These are phyloP conservation scores for Calephelis nemesis DNA, from an alignment of 1,140 invertebrate genomes.

Conservation along the genomic window DNA sequence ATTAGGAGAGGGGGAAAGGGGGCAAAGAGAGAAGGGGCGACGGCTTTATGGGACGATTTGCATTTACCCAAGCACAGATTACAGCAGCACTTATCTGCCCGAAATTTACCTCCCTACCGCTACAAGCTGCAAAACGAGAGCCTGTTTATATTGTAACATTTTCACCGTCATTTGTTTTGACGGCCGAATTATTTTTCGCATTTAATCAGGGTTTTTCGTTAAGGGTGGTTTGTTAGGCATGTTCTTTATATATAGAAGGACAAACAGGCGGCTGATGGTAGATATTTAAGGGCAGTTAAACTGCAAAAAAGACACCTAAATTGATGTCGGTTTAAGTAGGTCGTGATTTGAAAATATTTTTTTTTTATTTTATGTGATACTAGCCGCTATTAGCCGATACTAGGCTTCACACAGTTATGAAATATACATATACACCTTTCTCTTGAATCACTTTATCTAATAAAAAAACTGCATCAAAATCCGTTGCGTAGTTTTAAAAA, in stretches of 20 bases:
- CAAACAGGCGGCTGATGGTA: not conserved
- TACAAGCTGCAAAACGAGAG: slow-evolving; percentile 63
- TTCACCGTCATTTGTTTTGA: slow-evolving; percentile 70
- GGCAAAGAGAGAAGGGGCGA: slow-evolving; percentile 39
- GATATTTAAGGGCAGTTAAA: no score
- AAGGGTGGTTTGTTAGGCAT: not conserved
- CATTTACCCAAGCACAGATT: slow-evolving; percentile 77
- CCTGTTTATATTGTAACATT: slow-evolving; percentile 74
- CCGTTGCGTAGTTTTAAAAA: no score
- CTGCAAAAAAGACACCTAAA: no score
- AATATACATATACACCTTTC: no score
- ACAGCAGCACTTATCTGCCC: slow-evolving; percentile 71
- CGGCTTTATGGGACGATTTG: slow-evolving; percentile 77
- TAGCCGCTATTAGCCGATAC: not conserved
- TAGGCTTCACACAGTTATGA: no score
- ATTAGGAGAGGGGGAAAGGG: slow-evolving; percentile 54
- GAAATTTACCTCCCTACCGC: slow-evolving; percentile 62
- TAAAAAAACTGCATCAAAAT: no score
- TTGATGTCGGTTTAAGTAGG: no score
- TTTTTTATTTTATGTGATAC: no score
- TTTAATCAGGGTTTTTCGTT: slow-evolving; percentile 34
- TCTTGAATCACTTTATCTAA: no score
- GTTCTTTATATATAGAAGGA: not conserved
- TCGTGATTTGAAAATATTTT: no score
- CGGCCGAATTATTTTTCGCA: slow-evolving; percentile 53